Conservation (phyloP, 2,113 vertebrate species). For the Bufo bufo region DNA sequence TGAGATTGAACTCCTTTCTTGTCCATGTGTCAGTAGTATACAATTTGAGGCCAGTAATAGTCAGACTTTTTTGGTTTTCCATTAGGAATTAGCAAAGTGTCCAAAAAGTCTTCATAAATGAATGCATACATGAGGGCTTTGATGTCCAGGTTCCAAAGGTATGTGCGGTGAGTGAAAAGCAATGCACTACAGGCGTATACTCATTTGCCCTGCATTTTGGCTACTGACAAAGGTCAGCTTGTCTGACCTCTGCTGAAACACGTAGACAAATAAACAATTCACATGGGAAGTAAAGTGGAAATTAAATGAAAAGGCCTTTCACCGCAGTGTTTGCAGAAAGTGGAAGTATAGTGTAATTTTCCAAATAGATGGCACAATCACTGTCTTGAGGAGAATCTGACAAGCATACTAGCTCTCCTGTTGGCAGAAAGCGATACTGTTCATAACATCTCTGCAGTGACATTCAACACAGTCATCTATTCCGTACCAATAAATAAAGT, state of each 20-base stretch:
- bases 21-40: neutral
- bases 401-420: conserved; percentile 48
- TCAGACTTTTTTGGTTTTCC: neutral
- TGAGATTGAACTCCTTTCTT: neutral
- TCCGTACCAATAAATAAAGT: conserved; percentile 44
- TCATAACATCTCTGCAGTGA: conserved; percentile 49
- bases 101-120: neutral
- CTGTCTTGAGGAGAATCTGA: conserved; percentile 51
- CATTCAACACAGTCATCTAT: conserved; percentile 54
- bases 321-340: conserved; percentile 54
- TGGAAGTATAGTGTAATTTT: conserved; percentile 57
- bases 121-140: neutral
- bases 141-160: conserved; percentile 48
- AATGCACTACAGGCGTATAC: conserved; percentile 1
- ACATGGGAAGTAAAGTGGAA: conserved; percentile 57
- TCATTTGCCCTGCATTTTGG: conserved; percentile 39
- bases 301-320: conserved; percentile 57
- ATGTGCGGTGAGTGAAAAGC: conserved; percentile 43
- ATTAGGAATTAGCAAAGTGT: neutral
- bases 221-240: conserved; percentile 54
- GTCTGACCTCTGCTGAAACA: conserved; percentile 42
- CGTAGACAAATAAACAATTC: conserved; percentile 56
- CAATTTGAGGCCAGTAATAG: neutral
- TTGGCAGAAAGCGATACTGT: conserved; percentile 52
- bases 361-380: conserved; percentile 57